Conservation (phyloP, 2,797 vertebrate genomes). For the Alca torda region DNA sequence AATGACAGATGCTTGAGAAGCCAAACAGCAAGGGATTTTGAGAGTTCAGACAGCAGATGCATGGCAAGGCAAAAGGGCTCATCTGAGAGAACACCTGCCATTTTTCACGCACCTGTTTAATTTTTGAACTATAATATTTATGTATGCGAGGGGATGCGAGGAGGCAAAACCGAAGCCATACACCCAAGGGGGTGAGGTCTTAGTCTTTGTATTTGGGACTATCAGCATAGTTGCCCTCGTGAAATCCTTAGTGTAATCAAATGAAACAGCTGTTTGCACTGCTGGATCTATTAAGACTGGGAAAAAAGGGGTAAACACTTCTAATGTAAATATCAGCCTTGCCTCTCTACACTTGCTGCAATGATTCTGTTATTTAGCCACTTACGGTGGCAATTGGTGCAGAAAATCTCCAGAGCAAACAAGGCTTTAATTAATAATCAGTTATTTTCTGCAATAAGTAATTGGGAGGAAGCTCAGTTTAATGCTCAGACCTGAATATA, state of each 20-base stretch:
- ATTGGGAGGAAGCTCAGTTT: slow-evolving; percentile 28
- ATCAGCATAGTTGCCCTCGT: neutral
- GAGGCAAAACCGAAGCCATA: neutral
- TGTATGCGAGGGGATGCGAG: neutral
- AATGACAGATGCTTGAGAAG: slow-evolving; percentile 61
- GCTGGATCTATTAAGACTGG: slow-evolving; percentile 49
- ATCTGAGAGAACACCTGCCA: slow-evolving; percentile 60
- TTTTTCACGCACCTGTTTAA: slow-evolving; percentile 61
- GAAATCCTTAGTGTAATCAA: slow-evolving; percentile 48
- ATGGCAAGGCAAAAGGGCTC: slow-evolving; percentile 4
- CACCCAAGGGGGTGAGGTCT: neutral
- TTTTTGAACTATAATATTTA: slow-evolving; percentile 44
- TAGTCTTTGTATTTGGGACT: neutral
- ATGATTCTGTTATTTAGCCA: slow-evolving; percentile 59
- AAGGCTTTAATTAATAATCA: slow-evolving; percentile 67
- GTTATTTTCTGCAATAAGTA: slow-evolving; percentile 45
- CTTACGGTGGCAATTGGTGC: slow-evolving; percentile 44
- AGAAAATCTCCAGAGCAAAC: slow-evolving; percentile 60
- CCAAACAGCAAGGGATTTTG: slow-evolving; percentile 40
- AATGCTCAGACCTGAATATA: slow-evolving; percentile 1
- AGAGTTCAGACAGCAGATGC: slow-evolving; percentile 54
- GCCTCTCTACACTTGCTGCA: slow-evolving; percentile 39
- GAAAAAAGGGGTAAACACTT: slow-evolving; percentile 60
- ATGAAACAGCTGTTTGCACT: slow-evolving; percentile 59
- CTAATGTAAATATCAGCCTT: slow-evolving; percentile 63